Conservation (phyloP, 2,113 vertebrate species). For the Arizona elegans region DNA sequence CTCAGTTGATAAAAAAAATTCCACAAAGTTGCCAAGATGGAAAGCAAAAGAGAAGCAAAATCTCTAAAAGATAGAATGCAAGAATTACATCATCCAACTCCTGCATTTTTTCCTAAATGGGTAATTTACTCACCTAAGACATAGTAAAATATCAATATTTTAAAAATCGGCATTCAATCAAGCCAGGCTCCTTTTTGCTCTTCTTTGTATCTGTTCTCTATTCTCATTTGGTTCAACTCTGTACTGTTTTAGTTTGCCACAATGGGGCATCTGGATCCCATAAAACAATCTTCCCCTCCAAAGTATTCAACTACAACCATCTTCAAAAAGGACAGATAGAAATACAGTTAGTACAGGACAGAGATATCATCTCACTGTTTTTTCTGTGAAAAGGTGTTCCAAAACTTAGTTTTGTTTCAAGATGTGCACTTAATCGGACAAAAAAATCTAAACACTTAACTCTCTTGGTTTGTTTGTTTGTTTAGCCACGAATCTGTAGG, state of each 20-base stretch:
- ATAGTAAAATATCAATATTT: not conserved
- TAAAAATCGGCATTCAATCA: not conserved
- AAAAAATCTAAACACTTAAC: not conserved
- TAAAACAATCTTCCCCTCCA: not conserved
- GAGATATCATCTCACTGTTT: not conserved
- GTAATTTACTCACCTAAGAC: not conserved
- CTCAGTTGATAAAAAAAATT: not conserved
- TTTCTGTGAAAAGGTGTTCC: not conserved
- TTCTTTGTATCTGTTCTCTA: not conserved
- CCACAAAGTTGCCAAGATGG: not conserved
- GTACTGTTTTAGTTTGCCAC: not conserved
- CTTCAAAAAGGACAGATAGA: not conserved
- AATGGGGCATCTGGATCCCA: not conserved
- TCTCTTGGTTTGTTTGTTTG: not conserved
- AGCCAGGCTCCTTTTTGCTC: not conserved
- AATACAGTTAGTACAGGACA: not conserved
- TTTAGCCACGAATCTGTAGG: not conserved
- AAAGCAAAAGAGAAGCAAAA: not conserved
- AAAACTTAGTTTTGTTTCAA: not conserved
- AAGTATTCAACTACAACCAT: not conserved
- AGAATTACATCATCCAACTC: not conserved
- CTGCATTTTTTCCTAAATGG: not conserved
- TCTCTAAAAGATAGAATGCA: not conserved
- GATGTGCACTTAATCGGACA: not conserved
- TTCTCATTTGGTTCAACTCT: not conserved